Conservation (phyloP, 53 echinoderm and acorn worm genomes). For the Actinopyga echinites region DNA sequence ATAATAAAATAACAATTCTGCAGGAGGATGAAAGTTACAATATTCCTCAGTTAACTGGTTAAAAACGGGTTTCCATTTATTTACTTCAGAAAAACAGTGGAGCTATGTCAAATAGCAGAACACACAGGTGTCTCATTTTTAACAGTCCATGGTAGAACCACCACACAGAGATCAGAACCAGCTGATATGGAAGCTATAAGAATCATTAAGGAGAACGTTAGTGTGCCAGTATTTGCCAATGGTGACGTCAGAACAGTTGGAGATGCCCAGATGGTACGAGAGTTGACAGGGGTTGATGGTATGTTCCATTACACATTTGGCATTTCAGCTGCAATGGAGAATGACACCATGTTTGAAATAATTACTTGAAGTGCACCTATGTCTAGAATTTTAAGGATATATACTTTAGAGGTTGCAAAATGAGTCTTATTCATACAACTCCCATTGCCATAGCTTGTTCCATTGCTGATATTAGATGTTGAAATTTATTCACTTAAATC, state of each 20-base stretch:
- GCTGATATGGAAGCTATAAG: conserved; percentile 73
- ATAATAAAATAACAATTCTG: too few species aligned
- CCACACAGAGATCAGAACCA: conserved; percentile 72
- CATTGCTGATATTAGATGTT: too few species aligned
- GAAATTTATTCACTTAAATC: too few species aligned
- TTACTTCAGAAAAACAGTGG: conserved; percentile 76
- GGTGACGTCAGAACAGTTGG: conserved; percentile 73
- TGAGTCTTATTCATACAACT: too few species aligned
- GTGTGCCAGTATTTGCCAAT: conserved; percentile 90
- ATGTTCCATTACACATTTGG: not conserved
- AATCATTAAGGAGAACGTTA: conserved; percentile 81
- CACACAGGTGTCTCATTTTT: conserved; percentile 87
- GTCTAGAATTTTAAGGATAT: too few species aligned
- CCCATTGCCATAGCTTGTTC: too few species aligned
- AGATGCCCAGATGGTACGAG: conserved; percentile 66
- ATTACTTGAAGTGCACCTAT: too few species aligned
- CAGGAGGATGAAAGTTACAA: not conserved
- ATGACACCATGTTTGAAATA: too few species aligned
- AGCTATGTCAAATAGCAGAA: conserved; percentile 86
- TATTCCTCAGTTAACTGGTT: not conserved
- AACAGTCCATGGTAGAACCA: conserved; percentile 85
- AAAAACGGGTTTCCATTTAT: too few species aligned
- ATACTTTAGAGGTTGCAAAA: too few species aligned
- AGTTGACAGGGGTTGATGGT: conserved; percentile 84
- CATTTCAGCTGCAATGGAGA: too few species aligned